A percentile compares a stretch with the other conserved stretches of the same genome.
Evolutionary conservation across 2,113 vertebrate genomes (phyloP).

Genomic region (Hucho hucho): DNA sequence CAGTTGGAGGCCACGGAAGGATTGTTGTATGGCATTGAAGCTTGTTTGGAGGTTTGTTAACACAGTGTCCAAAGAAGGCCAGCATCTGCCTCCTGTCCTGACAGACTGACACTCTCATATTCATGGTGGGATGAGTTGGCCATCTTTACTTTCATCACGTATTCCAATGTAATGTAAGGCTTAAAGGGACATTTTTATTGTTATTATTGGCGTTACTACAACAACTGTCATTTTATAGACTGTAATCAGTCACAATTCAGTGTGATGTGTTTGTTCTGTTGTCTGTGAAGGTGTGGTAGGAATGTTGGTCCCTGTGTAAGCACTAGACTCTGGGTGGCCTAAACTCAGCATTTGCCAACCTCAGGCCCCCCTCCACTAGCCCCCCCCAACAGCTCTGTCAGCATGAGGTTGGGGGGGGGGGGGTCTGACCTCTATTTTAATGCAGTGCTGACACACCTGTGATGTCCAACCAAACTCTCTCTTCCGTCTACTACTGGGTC

Average conservation of each 20-base stretch:
- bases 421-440: constrained; percentile 43
- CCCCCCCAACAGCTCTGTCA: constrained; percentile 39
- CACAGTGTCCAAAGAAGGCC: no score
- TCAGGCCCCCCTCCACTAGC: neutral
- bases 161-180: no score
- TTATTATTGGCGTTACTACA: neutral
- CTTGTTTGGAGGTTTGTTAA: no score
- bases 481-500: neutral
- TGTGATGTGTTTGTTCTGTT: constrained; percentile 7
- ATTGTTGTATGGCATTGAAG: no score
- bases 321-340: constrained; percentile 56
- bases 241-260: constrained; percentile 7
- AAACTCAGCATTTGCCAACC: constrained; percentile 32
- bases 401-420: constrained; percentile 41
- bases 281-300: constrained; percentile 2
- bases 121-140: no score
- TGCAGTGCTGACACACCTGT: constrained; percentile 57
- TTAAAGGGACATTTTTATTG: no score
- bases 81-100: no score
- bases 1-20: no score
- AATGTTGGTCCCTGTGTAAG: constrained; percentile 22
- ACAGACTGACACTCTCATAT: no score
- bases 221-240: neutral
- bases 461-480: constrained; percentile 20
- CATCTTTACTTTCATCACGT: no score